phyloP scores from a whole-genome alignment of 92 coral and sea anemone species.

The Zoanthus sansibaricus region DNA sequence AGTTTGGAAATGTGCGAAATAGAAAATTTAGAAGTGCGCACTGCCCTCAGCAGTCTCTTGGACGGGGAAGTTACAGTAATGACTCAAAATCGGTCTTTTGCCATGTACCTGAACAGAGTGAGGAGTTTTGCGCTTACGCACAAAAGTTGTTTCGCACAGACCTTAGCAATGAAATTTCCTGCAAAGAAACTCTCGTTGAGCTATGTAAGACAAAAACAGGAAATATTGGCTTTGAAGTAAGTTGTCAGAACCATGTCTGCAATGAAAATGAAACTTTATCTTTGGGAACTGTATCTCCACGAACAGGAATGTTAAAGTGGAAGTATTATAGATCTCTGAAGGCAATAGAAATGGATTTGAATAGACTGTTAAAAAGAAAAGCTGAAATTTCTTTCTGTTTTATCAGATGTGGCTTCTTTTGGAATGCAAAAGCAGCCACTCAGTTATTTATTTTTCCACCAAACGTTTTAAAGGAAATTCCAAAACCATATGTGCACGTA shows the following conservation, averaged over 20 bases:
- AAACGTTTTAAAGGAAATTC: constrained; percentile 9
- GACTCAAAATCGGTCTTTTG: constrained; percentile 18
- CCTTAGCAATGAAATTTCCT: neutral
- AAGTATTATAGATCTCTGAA: neutral
- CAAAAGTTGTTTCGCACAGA: constrained; percentile 35
- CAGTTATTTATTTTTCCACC: constrained; percentile 56
- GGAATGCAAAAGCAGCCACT: constrained; percentile 44
- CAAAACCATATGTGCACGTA: neutral
- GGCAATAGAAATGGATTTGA: too few relatives aligned
- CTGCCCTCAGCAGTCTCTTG: too few relatives aligned
- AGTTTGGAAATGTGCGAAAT: too few relatives aligned
- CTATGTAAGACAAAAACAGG: constrained; percentile 43
- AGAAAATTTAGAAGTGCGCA: too few relatives aligned
- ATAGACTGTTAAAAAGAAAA: too few relatives aligned
- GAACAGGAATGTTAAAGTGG: constrained; percentile 49
- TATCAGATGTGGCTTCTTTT: too few relatives aligned
- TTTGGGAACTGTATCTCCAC: constrained; percentile 54
- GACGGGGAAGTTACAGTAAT: neutral
- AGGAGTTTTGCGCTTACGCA: constrained; percentile 46
- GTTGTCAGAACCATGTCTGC: constrained; percentile 62
- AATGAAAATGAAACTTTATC: constrained; percentile 49
- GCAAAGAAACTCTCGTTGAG: constrained; percentile 38
- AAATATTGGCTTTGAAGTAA: neutral
- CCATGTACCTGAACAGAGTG: constrained; percentile 37
- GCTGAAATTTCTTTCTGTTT: too few relatives aligned